A percentile compares a stretch with the other conserved stretches of the same genome.
These are phyloP conservation scores for Ceratitis capitata DNA, from an alignment of 1,140 invertebrate species.

Conservation along the genomic window DNA sequence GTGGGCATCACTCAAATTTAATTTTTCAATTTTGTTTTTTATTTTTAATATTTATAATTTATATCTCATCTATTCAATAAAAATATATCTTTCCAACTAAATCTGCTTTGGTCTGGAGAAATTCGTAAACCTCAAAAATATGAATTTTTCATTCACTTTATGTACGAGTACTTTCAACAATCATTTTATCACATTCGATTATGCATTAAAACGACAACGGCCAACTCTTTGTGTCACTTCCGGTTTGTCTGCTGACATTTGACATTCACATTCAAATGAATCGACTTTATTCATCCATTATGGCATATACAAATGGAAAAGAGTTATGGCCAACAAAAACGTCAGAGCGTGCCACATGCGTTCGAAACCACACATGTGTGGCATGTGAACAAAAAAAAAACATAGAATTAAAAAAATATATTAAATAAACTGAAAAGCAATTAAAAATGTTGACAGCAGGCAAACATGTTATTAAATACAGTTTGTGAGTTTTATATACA, in stretches of 20 bases:
- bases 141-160: neutral
- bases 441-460: constrained; percentile 2
- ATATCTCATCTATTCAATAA: neutral
- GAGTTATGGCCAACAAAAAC: neutral
- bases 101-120: neutral
- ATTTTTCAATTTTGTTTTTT: neutral
- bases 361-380: neutral
- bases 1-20: too few species aligned
- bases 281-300: neutral
- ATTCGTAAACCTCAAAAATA: neutral
- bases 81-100: neutral
- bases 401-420: too few species aligned
- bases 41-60: too few species aligned
- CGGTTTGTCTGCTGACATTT: neutral
- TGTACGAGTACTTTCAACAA: neutral
- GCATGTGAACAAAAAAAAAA: too few species aligned
- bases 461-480: neutral
- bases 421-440: neutral
- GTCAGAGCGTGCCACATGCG: neutral
- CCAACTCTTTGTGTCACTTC: neutral
- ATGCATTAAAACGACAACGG: neutral
- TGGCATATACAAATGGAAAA: neutral
- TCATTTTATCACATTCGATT: neutral
- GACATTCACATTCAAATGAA: neutral
- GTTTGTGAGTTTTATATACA: neutral